phyloP scores from a whole-genome alignment of 1,140 invertebrate species.

The Telenomus remus region DNA sequence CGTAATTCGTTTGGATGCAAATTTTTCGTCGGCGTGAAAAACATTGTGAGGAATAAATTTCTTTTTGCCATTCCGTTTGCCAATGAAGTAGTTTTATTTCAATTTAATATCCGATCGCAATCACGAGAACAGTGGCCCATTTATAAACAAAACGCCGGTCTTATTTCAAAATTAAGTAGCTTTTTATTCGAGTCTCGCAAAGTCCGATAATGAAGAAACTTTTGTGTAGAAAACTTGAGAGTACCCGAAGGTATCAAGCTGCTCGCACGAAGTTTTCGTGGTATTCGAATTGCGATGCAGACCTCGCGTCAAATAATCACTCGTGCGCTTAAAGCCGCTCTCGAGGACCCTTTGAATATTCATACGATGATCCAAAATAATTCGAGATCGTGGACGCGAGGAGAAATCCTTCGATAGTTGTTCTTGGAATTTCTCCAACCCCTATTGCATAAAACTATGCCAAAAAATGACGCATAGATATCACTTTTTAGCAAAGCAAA shows the following conservation, averaged over 20 bases:
- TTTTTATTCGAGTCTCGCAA: conserved; percentile 35
- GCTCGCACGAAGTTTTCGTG: conserved; percentile 47
- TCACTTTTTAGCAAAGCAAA: too few species aligned
- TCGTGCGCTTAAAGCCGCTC: conserved; percentile 46
- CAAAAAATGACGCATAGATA: background rate
- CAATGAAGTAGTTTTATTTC: too few species aligned
- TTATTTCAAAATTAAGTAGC: conserved; percentile 35
- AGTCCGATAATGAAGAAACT: conserved; percentile 50
- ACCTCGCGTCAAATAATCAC: conserved; percentile 53
- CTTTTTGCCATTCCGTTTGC: too few species aligned
- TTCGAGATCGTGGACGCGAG: conserved; percentile 50
- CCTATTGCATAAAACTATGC: too few species aligned
- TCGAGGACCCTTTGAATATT: conserved; percentile 59
- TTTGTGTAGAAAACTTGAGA: conserved; percentile 41
- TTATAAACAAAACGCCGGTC: conserved; percentile 20
- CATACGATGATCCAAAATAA: conserved; percentile 59
- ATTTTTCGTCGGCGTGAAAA: background rate
- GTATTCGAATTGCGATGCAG: conserved; percentile 50
- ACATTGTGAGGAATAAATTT: too few species aligned
- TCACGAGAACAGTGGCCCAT: background rate
- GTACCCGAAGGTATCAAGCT: conserved; percentile 46
- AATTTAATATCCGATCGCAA: background rate
- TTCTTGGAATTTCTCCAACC: conserved; percentile 24
- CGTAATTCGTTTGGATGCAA: background rate
- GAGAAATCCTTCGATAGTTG: conserved; percentile 43